Evolutionary conservation across 2,113 vertebrate genomes (phyloP).

Genomic region (Eulacestoma nigropectus): DNA sequence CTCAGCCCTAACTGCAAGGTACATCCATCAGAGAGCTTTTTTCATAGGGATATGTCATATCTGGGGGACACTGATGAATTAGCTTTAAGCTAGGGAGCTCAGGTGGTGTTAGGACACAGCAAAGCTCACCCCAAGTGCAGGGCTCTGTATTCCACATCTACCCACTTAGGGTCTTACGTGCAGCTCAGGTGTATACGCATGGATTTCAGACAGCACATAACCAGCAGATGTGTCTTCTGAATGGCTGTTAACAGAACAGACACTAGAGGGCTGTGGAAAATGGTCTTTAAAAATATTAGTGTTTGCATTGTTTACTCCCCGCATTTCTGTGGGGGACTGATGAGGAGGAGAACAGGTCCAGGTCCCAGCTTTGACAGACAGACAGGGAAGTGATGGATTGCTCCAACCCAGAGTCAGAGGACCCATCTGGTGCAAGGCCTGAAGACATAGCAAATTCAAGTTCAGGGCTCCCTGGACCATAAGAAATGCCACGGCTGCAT

Average conservation of each 20-base stretch:
- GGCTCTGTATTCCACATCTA: neutral
- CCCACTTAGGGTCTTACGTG: fast-evolving
- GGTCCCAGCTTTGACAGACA: neutral
- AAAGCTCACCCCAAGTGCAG: neutral
- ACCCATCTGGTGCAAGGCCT: neutral
- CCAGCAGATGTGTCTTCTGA: neutral
- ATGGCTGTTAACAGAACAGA: neutral
- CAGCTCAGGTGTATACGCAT: neutral
- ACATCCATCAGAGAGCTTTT: neutral
- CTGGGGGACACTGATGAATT: neutral
- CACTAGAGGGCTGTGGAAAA: constrained; percentile 26
- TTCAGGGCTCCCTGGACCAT: neutral
- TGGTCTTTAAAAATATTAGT: neutral
- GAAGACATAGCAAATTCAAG: neutral
- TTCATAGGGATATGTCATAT: neutral
- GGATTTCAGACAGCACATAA: neutral
- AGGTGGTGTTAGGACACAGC: neutral
- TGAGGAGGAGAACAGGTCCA: neutral
- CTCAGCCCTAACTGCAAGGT: neutral
- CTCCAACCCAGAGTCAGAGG: neutral
- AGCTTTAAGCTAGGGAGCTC: neutral
- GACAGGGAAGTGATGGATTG: neutral
- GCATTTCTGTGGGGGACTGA: neutral
- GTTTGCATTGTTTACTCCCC: neutral
- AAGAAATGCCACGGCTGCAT: neutral